These are phyloP conservation scores for Bursaphelenchus okinawaensis DNA, from an alignment of 2,888 invertebrate genomes.

Conservation along the genomic window DNA sequence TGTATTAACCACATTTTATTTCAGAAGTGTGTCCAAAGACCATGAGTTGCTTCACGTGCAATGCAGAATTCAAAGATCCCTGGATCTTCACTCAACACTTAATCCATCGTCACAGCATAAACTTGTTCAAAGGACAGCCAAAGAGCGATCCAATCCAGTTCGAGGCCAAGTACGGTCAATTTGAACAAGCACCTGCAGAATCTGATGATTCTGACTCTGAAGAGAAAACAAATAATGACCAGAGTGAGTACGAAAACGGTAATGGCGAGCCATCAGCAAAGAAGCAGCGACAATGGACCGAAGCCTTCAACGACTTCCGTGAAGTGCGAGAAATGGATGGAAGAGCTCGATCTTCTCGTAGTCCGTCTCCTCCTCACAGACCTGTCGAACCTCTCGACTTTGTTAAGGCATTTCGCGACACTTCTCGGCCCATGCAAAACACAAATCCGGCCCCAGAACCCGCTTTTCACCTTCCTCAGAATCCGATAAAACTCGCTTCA, in stretches of 20 bases:
- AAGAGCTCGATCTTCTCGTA: neutral
- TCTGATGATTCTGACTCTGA: neutral
- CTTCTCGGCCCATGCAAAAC: neutral
- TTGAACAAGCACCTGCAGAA: neutral
- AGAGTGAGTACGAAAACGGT: neutral
- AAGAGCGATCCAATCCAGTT: constrained; percentile 2
- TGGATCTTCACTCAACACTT: constrained; percentile 48
- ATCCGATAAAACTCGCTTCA: neutral
- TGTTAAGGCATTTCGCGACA: neutral
- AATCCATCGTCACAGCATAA: constrained; percentile 33
- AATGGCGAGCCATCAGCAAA: neutral
- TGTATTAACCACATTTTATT: neutral
- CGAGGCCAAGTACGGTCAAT: neutral
- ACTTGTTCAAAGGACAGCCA: constrained; percentile 8
- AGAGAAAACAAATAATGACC: neutral
- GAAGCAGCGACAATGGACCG: neutral
- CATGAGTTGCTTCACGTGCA: constrained; percentile 44
- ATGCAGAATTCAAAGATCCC: constrained; percentile 32
- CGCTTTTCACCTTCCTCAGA: neutral
- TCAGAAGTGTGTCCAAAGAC: constrained; percentile 39
- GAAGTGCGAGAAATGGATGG: neutral
- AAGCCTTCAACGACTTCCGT: no score
- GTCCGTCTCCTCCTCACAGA: neutral
- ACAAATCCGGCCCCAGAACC: neutral
- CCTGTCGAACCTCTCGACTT: neutral